Base-by-base conservation (phyloP, 2,888 invertebrate species). In the Dendrolimus houi region DNA sequence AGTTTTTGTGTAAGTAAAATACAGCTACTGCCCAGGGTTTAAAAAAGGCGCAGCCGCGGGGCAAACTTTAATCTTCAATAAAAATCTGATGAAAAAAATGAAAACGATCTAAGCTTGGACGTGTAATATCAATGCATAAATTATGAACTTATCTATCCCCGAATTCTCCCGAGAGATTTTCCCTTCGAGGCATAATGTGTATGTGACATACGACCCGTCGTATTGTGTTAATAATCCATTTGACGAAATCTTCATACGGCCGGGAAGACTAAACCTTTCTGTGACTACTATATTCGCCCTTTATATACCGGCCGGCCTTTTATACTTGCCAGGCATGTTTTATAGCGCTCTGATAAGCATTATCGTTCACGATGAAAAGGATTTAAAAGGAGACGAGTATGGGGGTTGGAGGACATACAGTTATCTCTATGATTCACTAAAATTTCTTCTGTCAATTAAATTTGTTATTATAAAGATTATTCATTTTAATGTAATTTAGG, bases 221-320 rank as follows among this genome's bases (percentile, higher is more conserved):
- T 69, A 47, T 68, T 62, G 70, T 84, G 70, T 84, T 79, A 84
- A 83, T 83, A 83, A 81, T 84, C 76, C 77, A 83, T 80, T 71
- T 77, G 81, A 81, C 78, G 77, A 76, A 82, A 82, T 81, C 79
- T 75, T 75, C 68, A 72, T 29, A 29, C 72, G 71, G 67, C 68
- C 59, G 62, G 29, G 29, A 62, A 64, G 67, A 66, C 64, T 56
- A 70, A 73, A 63, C 65, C 67, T 69, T 64, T 72, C 64, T 68
- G 65, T 60, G 58, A 60, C 59, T 68, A 57, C 63, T 60, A 6
- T 6, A 29, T 58, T 59, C 60, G 52, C 61, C 65, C 57, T 64
- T 64, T 61, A 62, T 67, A 59, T 62, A 60, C 14, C 14, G 14
- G 14, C 59, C 59, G 66, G 64, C 66, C 68, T 67, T 72, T 72